Conservation (phyloP, 1,140 invertebrate species). For the Pteromalus puparum region DNA sequence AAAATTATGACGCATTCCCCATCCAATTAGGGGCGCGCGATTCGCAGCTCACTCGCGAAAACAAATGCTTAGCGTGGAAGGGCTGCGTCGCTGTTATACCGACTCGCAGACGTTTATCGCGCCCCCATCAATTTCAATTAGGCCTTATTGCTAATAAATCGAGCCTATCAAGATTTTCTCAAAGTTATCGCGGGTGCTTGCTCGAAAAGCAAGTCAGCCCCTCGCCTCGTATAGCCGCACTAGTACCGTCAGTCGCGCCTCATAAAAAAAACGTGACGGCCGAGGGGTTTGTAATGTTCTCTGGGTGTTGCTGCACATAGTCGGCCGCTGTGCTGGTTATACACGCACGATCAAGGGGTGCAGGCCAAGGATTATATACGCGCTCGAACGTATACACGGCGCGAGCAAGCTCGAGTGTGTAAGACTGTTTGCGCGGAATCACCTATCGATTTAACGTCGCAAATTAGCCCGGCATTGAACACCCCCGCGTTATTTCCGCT, state of each 20-base stretch:
- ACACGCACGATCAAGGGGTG: background rate
- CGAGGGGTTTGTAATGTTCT: background rate
- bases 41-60: background rate
- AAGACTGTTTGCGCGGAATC: conserved; percentile 5
- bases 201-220: background rate
- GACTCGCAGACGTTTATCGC: background rate
- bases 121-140: conserved; percentile 42
- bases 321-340: background rate
- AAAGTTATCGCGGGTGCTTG: conserved; percentile 16
- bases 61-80: background rate
- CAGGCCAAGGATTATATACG: conserved; percentile 22
- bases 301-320: background rate
- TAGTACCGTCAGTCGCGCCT: background rate
- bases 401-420: conserved; percentile 17
- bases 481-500: conserved; percentile 44
- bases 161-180: conserved; percentile 43
- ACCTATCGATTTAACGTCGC: conserved; percentile 48
- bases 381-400: background rate
- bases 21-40: background rate
- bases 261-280: background rate
- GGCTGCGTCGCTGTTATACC: background rate
- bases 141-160: conserved; percentile 37
- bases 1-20: background rate
- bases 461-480: conserved; percentile 49
- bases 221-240: background rate